phyloP scores from a whole-genome alignment of 37 sponge, comb jelly and placozoan species.

The Petrosia ficiformis region DNA sequence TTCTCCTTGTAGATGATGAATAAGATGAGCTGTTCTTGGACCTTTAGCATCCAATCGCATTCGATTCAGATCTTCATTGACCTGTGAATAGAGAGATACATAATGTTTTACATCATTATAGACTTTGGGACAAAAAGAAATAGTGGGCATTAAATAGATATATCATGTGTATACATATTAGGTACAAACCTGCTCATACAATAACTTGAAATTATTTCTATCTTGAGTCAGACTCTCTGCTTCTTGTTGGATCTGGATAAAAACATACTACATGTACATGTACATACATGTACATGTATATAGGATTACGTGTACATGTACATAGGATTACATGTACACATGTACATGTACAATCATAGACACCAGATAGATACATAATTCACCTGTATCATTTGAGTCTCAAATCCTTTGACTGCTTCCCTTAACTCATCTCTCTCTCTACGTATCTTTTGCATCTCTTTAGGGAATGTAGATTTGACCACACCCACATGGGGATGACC shows the following conservation, averaged over 20 bases:
- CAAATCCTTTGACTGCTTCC: constrained; percentile 53
- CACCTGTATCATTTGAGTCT: constrained; percentile 60
- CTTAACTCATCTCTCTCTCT: constrained; percentile 77
- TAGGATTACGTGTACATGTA: background rate
- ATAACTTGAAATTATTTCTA: constrained; percentile 87
- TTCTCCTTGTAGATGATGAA: constrained; percentile 63
- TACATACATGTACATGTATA: background rate
- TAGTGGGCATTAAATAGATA: background rate
- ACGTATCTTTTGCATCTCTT: constrained; percentile 27
- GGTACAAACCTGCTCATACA: constrained; percentile 85
- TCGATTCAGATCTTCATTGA: constrained; percentile 60
- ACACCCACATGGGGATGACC: background rate
- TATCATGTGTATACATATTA: background rate
- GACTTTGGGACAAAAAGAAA: constrained; percentile 2
- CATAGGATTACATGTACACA: background rate
- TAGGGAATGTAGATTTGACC: too few relatives aligned
- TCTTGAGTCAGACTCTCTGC: constrained; percentile 73
- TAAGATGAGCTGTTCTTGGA: constrained; percentile 2
- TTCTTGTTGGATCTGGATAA: constrained; percentile 72
- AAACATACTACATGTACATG: background rate
- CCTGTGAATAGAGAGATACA: constrained; percentile 30
- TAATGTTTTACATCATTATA: too few relatives aligned
- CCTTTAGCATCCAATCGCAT: constrained; percentile 38
- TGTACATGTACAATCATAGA: background rate
- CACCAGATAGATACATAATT: too few relatives aligned